Base-by-base conservation (phyloP, 2,113 vertebrate species). In the Macroglossus sobrinus region DNA sequence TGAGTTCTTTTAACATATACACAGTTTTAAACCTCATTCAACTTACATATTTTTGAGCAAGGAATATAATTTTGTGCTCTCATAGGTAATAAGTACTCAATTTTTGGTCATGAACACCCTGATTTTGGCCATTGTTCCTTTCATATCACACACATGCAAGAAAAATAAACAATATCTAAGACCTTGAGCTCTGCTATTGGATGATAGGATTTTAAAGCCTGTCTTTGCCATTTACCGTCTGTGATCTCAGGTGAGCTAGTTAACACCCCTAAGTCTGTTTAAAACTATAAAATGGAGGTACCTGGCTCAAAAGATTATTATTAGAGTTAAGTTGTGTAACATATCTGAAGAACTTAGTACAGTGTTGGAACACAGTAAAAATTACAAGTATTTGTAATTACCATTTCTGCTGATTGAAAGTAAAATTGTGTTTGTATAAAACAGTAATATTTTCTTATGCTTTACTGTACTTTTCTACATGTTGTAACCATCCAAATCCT, bases 91-190 rank as follows among this genome's bases (percentile, higher is more conserved):
- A 50, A 55, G 2, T 8, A 18, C 21, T 80, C 5, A 28, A 57
- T 6, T 53, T 79, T 57, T 55, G 33, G 7, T 57, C 10, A 15
- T 30, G 43, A 66, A 43, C 16, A 11, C 2, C 12, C 63, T 61
- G 4, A 57, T 66, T 33, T 28, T 21, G 40, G 21, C 53, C 16
- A 64, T 55, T 88, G 24, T 40, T 72, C 4, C 64, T n/a, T 40
- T 43, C 5, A 30, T 53, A 8, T 11, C 16, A 22, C 15, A 57
- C 2, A 33, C 8, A 53, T 11, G 0, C 11, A n/a, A 22, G 0
- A 0, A 14, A 50, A 15, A 53, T 21, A 19, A 78, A 40, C 2
- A 74, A 21, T 2, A 45, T 13, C 16, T 19, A 61, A 30, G 16
- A 55, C 28, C 38, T 7, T 63, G 40, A 55, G 7, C 19, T 61